Base-by-base conservation (phyloP, 2,888 invertebrate species). In the Dynastes hyllus region DNA sequence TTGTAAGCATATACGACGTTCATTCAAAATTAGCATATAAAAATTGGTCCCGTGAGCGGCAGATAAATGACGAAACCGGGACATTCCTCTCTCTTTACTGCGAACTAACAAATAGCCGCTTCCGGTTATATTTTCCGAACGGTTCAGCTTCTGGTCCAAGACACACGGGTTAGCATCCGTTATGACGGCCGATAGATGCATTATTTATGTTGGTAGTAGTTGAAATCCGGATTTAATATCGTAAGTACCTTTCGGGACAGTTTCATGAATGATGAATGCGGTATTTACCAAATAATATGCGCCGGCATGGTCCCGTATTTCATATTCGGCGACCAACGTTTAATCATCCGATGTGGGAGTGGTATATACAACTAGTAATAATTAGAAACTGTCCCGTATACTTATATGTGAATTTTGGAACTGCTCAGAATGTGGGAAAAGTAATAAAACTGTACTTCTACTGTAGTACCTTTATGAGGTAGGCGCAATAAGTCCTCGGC, bases 121-220 rank as follows among this genome's bases (percentile, higher is more conserved):
- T 67, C 66, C 66, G 66, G 16, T 22, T 67, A n/a, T 50, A 50
- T 67, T 67, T 67, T 40, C 66, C 40, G 50, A 67, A 67, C 45
- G 66, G 9, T 2, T 65, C 16, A n/a, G 22, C 40, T n/a, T 9
- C 16, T 40, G 22, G 55, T 2, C 3, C 5, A 37, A n/a, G 1
- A 9, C 40, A 16, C 16, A 9, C 50, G 40, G 13, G 45, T 16
- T 5, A n/a, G 40, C 40, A 66, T 45, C 66, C 16, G 16, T 67
- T 67, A 67, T 67, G 45, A 67, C 40, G 66, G 8, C 22, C 40
- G 16, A 65, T 37, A 65, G 37, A 37, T 65, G n/a, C 65, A 32
- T 40, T 67, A n/a, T 67, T 67, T 45, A 67, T 22, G 45, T 13
- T 9, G 16, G 16, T 22, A 67, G 16, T 16, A 37, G 22, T 6